Conservation (phyloP, 1,140 invertebrate species). For the Mactra quadrangularis region DNA sequence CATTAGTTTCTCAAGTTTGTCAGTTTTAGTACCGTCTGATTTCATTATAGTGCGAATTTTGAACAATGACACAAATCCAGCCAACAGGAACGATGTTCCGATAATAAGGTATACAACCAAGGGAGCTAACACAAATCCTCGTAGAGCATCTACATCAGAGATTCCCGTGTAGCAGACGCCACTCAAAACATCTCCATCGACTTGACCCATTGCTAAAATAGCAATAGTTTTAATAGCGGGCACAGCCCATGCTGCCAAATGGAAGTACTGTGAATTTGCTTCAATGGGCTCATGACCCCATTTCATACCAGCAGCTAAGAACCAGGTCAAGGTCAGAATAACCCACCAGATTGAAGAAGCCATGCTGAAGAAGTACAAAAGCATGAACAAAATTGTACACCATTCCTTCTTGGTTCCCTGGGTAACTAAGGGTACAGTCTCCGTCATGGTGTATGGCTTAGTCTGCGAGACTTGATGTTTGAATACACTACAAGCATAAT, state of each 20-base stretch:
- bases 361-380: constrained; percentile 99
- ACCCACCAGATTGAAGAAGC: constrained; percentile 99
- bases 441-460: constrained; percentile 82
- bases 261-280: constrained; percentile 98
- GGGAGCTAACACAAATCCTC: constrained; percentile 95
- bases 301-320: constrained; percentile 98
- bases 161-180: constrained; percentile 98
- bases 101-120: constrained; percentile 95
- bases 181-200: constrained; percentile 98
- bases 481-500: constrained; percentile 91
- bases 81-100: constrained; percentile 96
- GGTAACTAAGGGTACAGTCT: constrained; percentile 89
- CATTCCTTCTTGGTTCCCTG: constrained; percentile 95
- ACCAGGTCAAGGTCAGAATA: constrained; percentile 98
- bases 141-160: constrained; percentile 94
- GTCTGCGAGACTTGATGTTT: constrained; percentile 90
- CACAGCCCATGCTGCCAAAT: constrained; percentile 97
- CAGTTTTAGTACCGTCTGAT: constrained; percentile 92
- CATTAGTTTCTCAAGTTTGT: constrained; percentile 99
- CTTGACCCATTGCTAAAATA: constrained; percentile 96
- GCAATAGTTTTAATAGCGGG: constrained; percentile 95
- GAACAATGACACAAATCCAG: constrained; percentile 98
- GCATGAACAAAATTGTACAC: constrained; percentile 98
- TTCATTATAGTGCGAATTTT: constrained; percentile 98
- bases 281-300: constrained; percentile 99